Base-by-base conservation (phyloP, 2,113 vertebrate genomes). In the Pithys albifrons region DNA sequence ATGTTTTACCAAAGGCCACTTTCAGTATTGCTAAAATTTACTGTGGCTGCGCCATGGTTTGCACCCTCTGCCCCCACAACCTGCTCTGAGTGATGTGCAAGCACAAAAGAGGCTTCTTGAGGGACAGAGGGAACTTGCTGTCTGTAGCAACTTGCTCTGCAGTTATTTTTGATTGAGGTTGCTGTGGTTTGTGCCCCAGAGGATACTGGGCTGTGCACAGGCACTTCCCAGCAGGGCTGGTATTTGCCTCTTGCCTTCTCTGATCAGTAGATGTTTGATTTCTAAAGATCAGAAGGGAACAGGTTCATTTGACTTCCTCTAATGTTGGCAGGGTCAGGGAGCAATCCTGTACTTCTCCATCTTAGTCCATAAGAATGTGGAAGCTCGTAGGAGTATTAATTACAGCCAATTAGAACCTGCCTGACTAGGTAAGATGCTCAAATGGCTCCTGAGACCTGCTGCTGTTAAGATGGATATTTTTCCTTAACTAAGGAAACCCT, bases 381-480 rank as follows among this genome's bases (percentile, higher is more conserved):
- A 92, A 92, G 55, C 54, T 89, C 0, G 52, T 87, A 39, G 94
- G 79, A 82, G 86, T 89, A 73, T 76, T 94, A 95, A 96, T 96
- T 96, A 96, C 51, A 80, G 81, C 43, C 72, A 85, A 94, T 94
- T 95, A 95, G 41, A 96, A 95, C 95, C 91, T 94, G 96, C 81
- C 88, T 52, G 88, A 88, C 88, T 71, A 74, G 93, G 79, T 54
- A 4, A 31, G 82, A 62, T 88, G 69, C 79, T 81, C 91, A 64
- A 28, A 45, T 62, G 41, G 51, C 66, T 89, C 35, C 45, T 65
- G 88, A 72, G 91, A 58, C 25, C 37, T 43, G 52, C 92, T 84
- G 65, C 17, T 18, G 22, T 33, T 77, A 71, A 75, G 69, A 78
- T 7, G 48, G 61, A 27, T 14, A 0, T 81, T 78, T 86, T 46